Evolutionary conservation across 1,140 invertebrate species (phyloP), one percentile per base, ranked within the genome.

Genomic region (Papilio polyxenes): DNA sequence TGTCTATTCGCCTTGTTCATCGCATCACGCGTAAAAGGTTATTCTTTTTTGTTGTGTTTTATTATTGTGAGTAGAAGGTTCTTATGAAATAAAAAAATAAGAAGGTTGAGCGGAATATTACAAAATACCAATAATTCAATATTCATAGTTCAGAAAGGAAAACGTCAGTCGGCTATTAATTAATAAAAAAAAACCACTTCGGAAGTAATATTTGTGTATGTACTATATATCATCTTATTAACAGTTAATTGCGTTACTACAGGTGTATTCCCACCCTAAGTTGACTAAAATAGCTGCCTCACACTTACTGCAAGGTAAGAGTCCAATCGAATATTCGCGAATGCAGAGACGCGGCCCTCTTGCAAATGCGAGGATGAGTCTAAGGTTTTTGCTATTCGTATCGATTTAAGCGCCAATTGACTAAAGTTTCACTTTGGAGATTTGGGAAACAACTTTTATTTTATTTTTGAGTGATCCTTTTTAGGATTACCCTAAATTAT

Each of bases 221-320:
- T 31, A 31, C 23, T 31, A 31, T 31, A 31, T 31, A 31, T 31
- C 23, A 31, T 0, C 23, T 31, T 31, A 31, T 31, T 31, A 31
- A 2, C 23, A 65, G 31, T 20, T 11, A 37, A 37, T 17, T 65
- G 10, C 62, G 8, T 81, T 83, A 48, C 44, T 75, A 74, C 78
- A 75, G 75, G 85, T 88, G 85, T 90, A 86, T 89, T 87, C 84
- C 85, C 51, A 74, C 82, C 84, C 85, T 83, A 83, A 83, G 81
- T 86, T 89, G 86, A 87, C 87, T 83, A 89, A 91, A 92, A 92
- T 90, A 90, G 87, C 89, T 89, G 80, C 84, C 89, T 89, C 84
- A 87, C 89, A 89, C 88, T 91, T 90, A 87, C 88, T 82, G 82
- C 77, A 84, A 88, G 86, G 86, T 85, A 86, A 83, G 82, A 83